A percentile compares a stretch with the other conserved stretches of the same genome.
Evolutionary conservation across 1,140 invertebrate species (phyloP).

Genomic region (Heliconius nattereri): DNA sequence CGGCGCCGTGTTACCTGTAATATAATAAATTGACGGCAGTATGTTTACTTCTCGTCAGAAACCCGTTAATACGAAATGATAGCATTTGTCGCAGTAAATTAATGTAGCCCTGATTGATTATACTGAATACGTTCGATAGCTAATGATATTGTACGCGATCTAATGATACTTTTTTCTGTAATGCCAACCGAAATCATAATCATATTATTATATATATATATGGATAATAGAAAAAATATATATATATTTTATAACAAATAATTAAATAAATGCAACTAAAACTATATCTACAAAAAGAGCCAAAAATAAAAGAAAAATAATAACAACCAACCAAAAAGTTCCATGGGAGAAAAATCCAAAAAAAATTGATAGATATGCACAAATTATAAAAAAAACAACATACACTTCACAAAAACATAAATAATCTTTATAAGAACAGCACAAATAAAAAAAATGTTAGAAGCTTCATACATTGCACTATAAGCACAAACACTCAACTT

Average conservation of each 20-base stretch:
- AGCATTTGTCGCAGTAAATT: constrained; percentile 59
- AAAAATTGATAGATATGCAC: constrained; percentile 64
- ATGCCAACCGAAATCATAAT: background rate
- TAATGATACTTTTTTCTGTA: constrained; percentile 10
- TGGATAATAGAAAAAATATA: background rate
- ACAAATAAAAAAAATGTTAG: constrained; percentile 68
- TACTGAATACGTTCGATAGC: constrained; percentile 33
- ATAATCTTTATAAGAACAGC: constrained; percentile 62
- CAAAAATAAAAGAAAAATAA: constrained; percentile 41
- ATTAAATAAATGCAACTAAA: background rate
- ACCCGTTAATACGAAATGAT: constrained; percentile 60
- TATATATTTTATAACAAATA: background rate
- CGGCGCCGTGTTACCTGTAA: constrained; percentile 26
- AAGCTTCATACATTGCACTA: constrained; percentile 68
- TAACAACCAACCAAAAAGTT: constrained; percentile 72
- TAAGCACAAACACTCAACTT: constrained; percentile 75
- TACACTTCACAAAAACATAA: constrained; percentile 73
- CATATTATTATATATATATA: background rate
- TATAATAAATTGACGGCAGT: constrained; percentile 37
- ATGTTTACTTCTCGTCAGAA: constrained; percentile 58
- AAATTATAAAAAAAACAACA: constrained; percentile 57
- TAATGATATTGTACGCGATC: constrained; percentile 24
- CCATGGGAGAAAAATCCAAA: constrained; percentile 70
- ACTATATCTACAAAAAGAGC: background rate
- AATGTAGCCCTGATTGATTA: constrained; percentile 51